A percentile compares a stretch with the other conserved stretches of the same genome.
These are phyloP conservation scores for Ellobius talpinus DNA, from an alignment of 2,113 vertebrate species.

Conservation along the genomic window DNA sequence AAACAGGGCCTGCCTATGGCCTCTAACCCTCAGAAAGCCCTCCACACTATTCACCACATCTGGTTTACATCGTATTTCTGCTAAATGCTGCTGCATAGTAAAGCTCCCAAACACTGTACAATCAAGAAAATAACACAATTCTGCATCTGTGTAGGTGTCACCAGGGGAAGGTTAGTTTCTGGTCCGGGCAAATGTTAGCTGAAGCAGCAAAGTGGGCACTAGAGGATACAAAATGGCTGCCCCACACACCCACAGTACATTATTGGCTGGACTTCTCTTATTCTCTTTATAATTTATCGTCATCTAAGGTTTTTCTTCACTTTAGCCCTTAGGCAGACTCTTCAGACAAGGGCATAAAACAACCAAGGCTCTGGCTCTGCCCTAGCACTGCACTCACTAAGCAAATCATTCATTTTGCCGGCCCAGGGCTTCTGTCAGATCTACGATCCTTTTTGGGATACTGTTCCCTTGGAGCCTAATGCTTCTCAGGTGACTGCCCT, in stretches of 20 bases:
- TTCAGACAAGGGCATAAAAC: too few species aligned
- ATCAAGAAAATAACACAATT: not conserved
- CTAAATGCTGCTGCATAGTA: not conserved
- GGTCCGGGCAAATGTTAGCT: not conserved
- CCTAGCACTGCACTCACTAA: too few species aligned
- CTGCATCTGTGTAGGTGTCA: not conserved
- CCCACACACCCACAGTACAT: not conserved
- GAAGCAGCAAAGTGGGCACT: rapidly evolving
- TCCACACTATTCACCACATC: not conserved
- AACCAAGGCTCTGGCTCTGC: too few species aligned
- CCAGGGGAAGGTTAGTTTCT: not conserved
- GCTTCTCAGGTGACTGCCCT: too few species aligned
- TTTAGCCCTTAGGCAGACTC: too few species aligned
- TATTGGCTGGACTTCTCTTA: not conserved
- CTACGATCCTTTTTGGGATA: too few species aligned
- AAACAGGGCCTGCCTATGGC: not conserved
- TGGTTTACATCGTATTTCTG: not conserved
- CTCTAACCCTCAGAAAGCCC: not conserved
- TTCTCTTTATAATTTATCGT: not conserved
- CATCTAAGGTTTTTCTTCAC: not conserved
- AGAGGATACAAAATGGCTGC: not conserved
- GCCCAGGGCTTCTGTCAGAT: too few species aligned
- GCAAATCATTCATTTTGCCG: too few species aligned
- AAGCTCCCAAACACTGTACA: not conserved
- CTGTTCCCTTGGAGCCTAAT: too few species aligned